Base-by-base conservation (phyloP, 2,888 invertebrate species). In the Aporophyla nigra region DNA sequence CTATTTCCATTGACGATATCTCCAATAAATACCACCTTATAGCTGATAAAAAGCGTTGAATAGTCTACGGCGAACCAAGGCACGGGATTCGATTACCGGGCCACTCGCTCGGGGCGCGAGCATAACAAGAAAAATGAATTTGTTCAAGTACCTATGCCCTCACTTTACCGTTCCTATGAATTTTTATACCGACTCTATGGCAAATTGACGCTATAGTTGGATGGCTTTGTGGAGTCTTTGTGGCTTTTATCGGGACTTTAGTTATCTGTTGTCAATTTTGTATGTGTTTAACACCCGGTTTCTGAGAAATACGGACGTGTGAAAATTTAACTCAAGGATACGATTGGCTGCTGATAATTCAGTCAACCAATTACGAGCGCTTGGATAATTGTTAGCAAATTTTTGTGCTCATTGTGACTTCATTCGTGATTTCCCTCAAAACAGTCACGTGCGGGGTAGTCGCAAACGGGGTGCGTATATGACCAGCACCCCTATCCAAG, bases 91-190 rank as follows among this genome's bases (percentile, higher is more conserved):
- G 92, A 93, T 93, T 92, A 93, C 91, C 67, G 76, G 58, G 86
- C 83, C 90, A 88, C 90, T 91, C 87, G 87, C 90, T 86, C 86
- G 86, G 80, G 88, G 90, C 87, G 89, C 86, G 91, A 86, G 87
- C 87, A 90, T 92, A 91, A 93, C 93, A 92, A 90, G 92, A 91
- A 92, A 93, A 93, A 91, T 92, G 92, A 93, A 93, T 92, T 93
- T 91, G 85, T 88, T 87, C 82, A 88, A 89, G 87, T 86, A 79
- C 80, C 88, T 85, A 85, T 82, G 87, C 86, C 86, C 73, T 85
- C 74, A 71, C 58, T 82, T 77, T 63, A 69, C 77, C 51, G 71
- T 65, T 78, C 75, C 88, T 84, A 88, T 89, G 89, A 88, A 87
- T 86, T 89, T 88, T 87, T 84, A 80, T 86, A 76, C 53, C 67